Percentiles rank a stretch among this genome's conserved stretches.
These are phyloP conservation scores for Lepilemur ruficaudatus DNA, from an alignment of 2,797 vertebrate genomes.

Conservation along the genomic window DNA sequence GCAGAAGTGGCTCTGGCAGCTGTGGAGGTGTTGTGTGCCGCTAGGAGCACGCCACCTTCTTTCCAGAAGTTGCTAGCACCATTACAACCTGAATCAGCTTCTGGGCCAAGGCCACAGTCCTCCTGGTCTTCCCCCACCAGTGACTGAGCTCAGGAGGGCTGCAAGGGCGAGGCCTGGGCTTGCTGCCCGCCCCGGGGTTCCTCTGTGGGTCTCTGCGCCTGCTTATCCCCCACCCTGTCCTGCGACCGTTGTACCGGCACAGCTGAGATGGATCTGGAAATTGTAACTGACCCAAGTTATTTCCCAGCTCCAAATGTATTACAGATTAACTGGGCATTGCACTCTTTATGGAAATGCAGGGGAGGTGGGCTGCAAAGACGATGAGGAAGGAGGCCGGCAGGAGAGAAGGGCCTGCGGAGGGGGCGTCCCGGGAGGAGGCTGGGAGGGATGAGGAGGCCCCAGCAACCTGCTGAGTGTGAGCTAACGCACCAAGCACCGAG, in stretches of 20 bases:
- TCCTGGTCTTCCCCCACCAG: background rate
- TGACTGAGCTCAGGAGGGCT: rapidly evolving
- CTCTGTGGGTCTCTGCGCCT: background rate
- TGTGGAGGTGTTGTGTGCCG: rapidly evolving
- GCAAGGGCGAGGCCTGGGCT: background rate
- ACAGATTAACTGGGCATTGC: rapidly evolving
- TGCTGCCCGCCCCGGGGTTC: background rate
- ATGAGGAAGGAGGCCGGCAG: background rate
- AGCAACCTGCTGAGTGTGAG: rapidly evolving
- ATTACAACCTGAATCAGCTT: background rate
- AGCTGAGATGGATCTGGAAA: background rate
- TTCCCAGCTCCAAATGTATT: background rate
- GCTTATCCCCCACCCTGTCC: background rate
- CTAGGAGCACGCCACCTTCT: rapidly evolving
- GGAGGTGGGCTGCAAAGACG: rapidly evolving
- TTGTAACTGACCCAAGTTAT: too few species aligned
- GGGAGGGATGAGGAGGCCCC: too few species aligned
- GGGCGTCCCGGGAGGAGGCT: rapidly evolving
- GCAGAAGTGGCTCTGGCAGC: background rate
- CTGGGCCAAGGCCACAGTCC: rapidly evolving
- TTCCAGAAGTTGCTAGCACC: background rate
- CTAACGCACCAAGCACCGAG: rapidly evolving
- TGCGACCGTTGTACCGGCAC: rapidly evolving
- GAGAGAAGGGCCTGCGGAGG: background rate
- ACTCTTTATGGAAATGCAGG: background rate